Percentiles rank a stretch among this genome's conserved stretches.
phyloP scores from a whole-genome alignment of 1,140 invertebrate genomes.

The Polyergus mexicanus region DNA sequence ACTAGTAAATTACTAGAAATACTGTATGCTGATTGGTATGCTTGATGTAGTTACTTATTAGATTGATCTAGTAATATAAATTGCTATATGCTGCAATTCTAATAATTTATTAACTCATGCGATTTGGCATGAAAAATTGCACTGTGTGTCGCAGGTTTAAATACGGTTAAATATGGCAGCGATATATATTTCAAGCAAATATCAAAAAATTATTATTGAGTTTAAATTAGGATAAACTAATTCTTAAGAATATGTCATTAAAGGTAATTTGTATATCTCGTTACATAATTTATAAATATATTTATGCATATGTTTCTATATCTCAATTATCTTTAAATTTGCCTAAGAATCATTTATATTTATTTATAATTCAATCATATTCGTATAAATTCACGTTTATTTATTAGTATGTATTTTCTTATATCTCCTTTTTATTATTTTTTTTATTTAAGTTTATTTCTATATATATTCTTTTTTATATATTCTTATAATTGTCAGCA shows the following conservation, averaged over 20 bases:
- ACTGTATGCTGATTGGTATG: too few species aligned
- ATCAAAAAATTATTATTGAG: background rate
- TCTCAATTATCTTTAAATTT: background rate
- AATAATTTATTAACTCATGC: too few species aligned
- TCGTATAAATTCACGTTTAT: background rate
- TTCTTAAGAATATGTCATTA: constrained; percentile 33
- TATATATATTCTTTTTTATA: background rate
- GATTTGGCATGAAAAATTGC: too few species aligned
- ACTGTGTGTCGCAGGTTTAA: too few species aligned
- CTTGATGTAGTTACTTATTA: too few species aligned
- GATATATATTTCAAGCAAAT: background rate
- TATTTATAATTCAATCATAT: background rate
- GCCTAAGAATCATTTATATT: background rate
- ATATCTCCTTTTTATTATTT: background rate
- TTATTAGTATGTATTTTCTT: background rate
- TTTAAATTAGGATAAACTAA: background rate
- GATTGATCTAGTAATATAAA: too few species aligned
- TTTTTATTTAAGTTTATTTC: background rate
- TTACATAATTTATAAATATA: too few species aligned
- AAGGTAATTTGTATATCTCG: background rate
- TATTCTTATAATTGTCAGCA: constrained; percentile 38
- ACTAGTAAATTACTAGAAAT: too few species aligned
- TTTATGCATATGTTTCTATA: background rate
- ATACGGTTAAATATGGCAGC: background rate
- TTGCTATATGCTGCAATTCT: too few species aligned